phyloP scores from a whole-genome alignment of 2,888 invertebrate genomes.

The Operophtera brumata region DNA sequence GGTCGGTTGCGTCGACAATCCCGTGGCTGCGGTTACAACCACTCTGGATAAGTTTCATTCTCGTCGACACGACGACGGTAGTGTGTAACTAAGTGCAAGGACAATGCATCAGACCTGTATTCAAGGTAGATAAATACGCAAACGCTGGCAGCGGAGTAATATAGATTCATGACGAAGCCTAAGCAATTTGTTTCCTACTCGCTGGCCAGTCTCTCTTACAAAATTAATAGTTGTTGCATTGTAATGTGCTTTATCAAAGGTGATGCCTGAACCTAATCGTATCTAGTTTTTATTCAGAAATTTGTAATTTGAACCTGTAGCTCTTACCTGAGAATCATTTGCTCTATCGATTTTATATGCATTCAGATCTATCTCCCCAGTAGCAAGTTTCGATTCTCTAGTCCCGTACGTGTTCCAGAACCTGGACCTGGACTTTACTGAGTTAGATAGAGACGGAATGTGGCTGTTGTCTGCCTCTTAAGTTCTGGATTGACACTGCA shows the following conservation, averaged over 20 bases:
- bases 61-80: constrained; percentile 53
- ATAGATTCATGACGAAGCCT: constrained; percentile 21
- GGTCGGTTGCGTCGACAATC: constrained; percentile 68
- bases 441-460: too few species aligned
- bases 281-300: background rate
- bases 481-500: too few species aligned
- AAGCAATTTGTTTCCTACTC: constrained; percentile 24
- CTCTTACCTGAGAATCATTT: too few species aligned
- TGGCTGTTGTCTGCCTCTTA: too few species aligned
- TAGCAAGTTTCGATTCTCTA: too few species aligned
- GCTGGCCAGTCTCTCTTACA: constrained; percentile 11
- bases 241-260: constrained; percentile 3
- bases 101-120: constrained; percentile 40
- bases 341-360: background rate
- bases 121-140: constrained; percentile 32
- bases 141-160: constrained; percentile 20
- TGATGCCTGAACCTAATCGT: background rate
- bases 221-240: constrained; percentile 20
- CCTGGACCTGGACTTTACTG: too few species aligned
- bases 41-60: constrained; percentile 73
- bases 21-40: constrained; percentile 72
- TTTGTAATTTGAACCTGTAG: background rate
- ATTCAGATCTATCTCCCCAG: background rate
- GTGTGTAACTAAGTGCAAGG: constrained; percentile 62
- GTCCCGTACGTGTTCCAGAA: background rate